Evolutionary conservation across 2,113 vertebrate genomes (phyloP).

Genomic region (Hyaena hyaena): DNA sequence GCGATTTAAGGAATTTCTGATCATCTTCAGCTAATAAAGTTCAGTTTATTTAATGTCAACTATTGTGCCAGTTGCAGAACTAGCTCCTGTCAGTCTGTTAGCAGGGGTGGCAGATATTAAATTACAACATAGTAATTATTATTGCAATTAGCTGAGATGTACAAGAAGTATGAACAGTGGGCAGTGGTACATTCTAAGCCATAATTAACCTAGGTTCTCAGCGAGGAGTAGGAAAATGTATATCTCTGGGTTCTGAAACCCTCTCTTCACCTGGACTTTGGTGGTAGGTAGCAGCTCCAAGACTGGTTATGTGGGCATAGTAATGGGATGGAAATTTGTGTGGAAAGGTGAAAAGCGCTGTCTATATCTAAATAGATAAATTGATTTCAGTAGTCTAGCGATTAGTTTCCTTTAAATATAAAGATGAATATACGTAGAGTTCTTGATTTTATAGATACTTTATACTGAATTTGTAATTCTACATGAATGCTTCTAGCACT

Average conservation of each 20-base stretch:
- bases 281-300: background rate
- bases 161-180: background rate
- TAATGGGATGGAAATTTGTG: background rate
- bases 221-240: background rate
- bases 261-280: background rate
- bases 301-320: background rate
- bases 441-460: background rate
- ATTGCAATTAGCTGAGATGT: background rate
- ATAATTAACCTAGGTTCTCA: background rate
- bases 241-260: background rate
- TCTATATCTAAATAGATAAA: background rate
- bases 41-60: background rate
- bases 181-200: background rate
- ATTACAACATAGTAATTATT: background rate
- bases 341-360: background rate
- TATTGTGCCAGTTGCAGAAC: background rate
- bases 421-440: background rate
- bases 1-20: background rate
- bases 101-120: background rate
- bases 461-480: background rate
- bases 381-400: background rate
- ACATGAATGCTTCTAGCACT: background rate
- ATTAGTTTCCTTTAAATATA: background rate
- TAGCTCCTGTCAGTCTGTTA: background rate
- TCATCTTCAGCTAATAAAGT: background rate